Conservation (phyloP, 2,797 vertebrate species). For the Falco berigora region DNA sequence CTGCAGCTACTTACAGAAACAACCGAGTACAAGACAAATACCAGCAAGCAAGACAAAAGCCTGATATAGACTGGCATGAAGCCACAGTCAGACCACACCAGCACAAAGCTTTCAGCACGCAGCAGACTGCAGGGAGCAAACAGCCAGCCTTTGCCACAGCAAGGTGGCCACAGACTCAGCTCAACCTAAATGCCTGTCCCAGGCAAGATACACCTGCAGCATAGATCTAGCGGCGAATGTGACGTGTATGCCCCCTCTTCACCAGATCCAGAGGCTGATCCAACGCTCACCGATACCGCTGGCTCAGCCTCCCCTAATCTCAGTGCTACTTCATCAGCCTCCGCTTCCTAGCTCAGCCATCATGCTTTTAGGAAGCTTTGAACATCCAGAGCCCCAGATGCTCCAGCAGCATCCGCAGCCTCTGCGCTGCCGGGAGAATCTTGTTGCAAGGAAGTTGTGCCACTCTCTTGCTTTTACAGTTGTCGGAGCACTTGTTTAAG, state of each 20-base stretch:
- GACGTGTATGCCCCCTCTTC: not conserved
- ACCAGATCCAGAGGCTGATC: not conserved
- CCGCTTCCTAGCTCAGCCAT: not conserved
- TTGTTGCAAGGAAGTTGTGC: not conserved
- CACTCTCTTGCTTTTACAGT: not conserved
- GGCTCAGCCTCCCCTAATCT: not conserved
- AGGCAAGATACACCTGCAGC: accelerated
- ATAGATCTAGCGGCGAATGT: accelerated
- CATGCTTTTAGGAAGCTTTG: not conserved
- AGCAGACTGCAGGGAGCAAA: not conserved
- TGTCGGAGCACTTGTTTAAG: not conserved
- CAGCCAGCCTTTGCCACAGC: not conserved
- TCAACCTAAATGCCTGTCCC: not conserved
- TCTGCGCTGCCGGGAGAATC: not conserved
- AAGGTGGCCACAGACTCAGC: not conserved
- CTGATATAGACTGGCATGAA: not conserved
- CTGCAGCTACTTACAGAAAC: not conserved
- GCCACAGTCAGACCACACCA: not conserved
- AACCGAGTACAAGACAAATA: not conserved
- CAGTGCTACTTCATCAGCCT: not conserved
- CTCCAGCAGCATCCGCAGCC: not conserved
- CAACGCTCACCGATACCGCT: accelerated
- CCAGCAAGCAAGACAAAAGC: not conserved
- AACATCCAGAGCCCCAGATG: not conserved
- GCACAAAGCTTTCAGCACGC: not conserved